These are phyloP conservation scores for Pteruthius melanotis DNA, from an alignment of 2,113 vertebrate species.

Conservation along the genomic window DNA sequence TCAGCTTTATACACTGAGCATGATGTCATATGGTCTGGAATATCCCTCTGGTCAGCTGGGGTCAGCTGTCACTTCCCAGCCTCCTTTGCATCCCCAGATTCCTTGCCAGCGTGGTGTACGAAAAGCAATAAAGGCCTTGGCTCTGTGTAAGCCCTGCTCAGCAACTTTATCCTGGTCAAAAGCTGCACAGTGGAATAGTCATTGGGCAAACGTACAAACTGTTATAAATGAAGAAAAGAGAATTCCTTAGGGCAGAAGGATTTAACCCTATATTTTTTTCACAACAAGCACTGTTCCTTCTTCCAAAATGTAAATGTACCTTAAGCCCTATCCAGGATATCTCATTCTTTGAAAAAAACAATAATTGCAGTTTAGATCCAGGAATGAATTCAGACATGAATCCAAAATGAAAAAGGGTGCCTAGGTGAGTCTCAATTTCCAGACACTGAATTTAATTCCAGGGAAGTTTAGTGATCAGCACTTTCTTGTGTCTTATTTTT, in stretches of 20 bases:
- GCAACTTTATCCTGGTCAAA: not conserved
- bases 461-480: not conserved
- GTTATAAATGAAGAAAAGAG: not conserved
- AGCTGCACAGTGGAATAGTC: not conserved
- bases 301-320: not conserved
- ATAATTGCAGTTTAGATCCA: not conserved
- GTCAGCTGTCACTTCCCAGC: not conserved
- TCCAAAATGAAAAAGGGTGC: not conserved
- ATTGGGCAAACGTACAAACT: not conserved
- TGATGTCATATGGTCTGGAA: not conserved
- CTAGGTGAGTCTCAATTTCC: not conserved
- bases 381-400: not conserved
- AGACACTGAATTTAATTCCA: not conserved
- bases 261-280: not conserved
- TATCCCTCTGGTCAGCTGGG: not conserved
- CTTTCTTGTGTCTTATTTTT: not conserved
- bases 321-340: not conserved
- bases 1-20: not conserved
- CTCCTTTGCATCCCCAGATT: not conserved
- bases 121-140: not conserved
- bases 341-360: not conserved
- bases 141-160: not conserved
- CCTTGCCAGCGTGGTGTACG: accelerated
- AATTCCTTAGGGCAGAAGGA: not conserved
- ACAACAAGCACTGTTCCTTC: not conserved